These are phyloP conservation scores for Morone chrysops DNA, from an alignment of 2,113 vertebrate species.

Conservation along the genomic window DNA sequence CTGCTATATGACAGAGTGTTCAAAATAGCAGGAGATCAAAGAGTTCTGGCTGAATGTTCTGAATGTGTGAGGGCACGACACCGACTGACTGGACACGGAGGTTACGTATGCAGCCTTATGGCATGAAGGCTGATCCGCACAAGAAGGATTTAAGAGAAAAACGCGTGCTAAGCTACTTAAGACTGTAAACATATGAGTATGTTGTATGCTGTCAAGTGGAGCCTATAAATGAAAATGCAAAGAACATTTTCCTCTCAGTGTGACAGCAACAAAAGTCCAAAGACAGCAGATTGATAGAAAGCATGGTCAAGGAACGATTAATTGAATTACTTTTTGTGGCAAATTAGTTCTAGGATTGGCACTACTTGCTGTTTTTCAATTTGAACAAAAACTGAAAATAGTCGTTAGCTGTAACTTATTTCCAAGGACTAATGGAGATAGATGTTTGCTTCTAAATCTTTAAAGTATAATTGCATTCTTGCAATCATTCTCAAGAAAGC, in stretches of 20 bases:
- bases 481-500: background rate
- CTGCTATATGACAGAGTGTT: conserved; percentile 59
- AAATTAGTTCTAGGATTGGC: background rate
- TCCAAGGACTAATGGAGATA: too few species aligned
- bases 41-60: conserved; percentile 50
- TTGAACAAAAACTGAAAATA: background rate
- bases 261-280: conserved; percentile 12
- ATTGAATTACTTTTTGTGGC: background rate
- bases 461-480: background rate
- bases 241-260: conserved; percentile 3
- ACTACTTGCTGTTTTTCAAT: background rate
- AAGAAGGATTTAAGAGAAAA: conserved; percentile 35
- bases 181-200: background rate
- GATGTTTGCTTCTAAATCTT: background rate
- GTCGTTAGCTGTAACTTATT: too few species aligned
- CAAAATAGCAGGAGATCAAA: conserved; percentile 74
- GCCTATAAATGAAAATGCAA: background rate
- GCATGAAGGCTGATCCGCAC: conserved; percentile 23
- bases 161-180: background rate
- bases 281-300: background rate
- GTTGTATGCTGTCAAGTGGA: background rate
- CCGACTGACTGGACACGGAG: background rate
- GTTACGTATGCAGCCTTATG: conserved; percentile 29
- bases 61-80: conserved; percentile 55
- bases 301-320: background rate